A percentile compares a stretch with the other conserved stretches of the same genome.
Evolutionary conservation across 1,140 invertebrate genomes (phyloP).

Genomic region (Drosophila kurseongensis): DNA sequence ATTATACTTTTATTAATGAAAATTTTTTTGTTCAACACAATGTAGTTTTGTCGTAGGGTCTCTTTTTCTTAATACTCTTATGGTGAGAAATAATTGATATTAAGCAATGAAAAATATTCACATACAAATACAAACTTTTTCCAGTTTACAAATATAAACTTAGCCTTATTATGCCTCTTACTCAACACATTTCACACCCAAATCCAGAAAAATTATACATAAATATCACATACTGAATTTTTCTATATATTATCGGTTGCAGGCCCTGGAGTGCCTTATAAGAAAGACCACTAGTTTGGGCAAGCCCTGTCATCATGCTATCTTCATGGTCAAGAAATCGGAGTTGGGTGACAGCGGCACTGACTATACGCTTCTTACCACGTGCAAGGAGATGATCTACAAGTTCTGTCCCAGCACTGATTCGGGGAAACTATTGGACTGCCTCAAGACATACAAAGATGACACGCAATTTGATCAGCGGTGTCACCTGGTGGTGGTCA

Average conservation of each 20-base stretch:
- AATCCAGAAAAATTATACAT: not conserved
- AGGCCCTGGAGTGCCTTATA: slow-evolving; percentile 95
- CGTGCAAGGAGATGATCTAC: slow-evolving; percentile 93
- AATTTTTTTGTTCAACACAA: too few relatives aligned
- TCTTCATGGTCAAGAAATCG: slow-evolving; percentile 94
- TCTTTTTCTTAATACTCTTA: too few relatives aligned
- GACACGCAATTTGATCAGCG: slow-evolving; percentile 92
- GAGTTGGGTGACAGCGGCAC: slow-evolving; percentile 93
- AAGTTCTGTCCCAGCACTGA: slow-evolving; percentile 91
- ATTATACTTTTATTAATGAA: too few relatives aligned
- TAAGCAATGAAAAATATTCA: too few relatives aligned
- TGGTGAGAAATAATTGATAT: too few relatives aligned
- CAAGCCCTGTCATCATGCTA: slow-evolving; percentile 89
- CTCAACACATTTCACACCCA: not conserved
- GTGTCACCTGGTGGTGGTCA: slow-evolving; percentile 94
- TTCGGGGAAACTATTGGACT: slow-evolving; percentile 89
- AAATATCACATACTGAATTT: not conserved
- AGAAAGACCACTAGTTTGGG: slow-evolving; percentile 89
- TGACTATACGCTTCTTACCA: slow-evolving; percentile 93
- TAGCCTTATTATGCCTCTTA: not conserved
- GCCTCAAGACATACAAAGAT: slow-evolving; percentile 91
- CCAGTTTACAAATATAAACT: too few relatives aligned
- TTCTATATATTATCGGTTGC: slow-evolving; percentile 48
- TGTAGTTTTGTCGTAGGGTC: too few relatives aligned
- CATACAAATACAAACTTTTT: too few relatives aligned